phyloP scores from a whole-genome alignment of 2,113 vertebrate species.

The Bufo bufo region DNA sequence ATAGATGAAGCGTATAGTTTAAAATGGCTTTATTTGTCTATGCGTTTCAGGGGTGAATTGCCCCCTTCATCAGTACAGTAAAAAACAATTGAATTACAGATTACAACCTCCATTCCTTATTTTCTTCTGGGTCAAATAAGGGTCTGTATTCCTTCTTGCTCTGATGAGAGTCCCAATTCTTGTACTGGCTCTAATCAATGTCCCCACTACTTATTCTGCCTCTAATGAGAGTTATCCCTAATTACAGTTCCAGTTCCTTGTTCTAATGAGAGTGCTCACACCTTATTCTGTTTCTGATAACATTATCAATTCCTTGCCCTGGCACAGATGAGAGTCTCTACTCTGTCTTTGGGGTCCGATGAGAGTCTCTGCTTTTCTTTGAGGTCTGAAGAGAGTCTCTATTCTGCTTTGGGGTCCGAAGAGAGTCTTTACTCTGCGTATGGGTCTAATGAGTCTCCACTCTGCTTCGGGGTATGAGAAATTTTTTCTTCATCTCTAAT shows the following conservation, averaged over 20 bases:
- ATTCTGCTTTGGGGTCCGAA: background rate
- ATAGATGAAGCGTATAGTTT: too few relatives aligned
- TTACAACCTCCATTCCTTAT: too few relatives aligned
- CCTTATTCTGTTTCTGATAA: background rate
- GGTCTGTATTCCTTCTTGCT: background rate
- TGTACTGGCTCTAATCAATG: background rate
- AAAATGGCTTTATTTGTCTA: too few relatives aligned
- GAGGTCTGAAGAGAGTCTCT: background rate
- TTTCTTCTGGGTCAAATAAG: too few relatives aligned
- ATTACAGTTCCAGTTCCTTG: background rate
- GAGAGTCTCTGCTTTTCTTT: background rate
- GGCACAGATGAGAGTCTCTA: background rate
- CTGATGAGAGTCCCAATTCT: background rate
- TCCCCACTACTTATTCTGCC: too few relatives aligned
- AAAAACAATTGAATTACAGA: too few relatives aligned
- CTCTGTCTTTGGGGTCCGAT: background rate
- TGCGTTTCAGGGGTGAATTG: too few relatives aligned
- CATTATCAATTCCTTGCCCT: background rate
- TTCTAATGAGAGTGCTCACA: background rate
- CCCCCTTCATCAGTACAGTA: too few relatives aligned
- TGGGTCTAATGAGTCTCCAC: background rate
- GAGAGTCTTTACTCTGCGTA: background rate
- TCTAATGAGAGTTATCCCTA: too few relatives aligned
- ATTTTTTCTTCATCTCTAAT: too few relatives aligned
- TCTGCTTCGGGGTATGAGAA: background rate